Evolutionary conservation across 64 coral and sea anemone genomes (phyloP), one percentile per base, ranked within the genome.

Genomic region (Montipora efflorescens): DNA sequence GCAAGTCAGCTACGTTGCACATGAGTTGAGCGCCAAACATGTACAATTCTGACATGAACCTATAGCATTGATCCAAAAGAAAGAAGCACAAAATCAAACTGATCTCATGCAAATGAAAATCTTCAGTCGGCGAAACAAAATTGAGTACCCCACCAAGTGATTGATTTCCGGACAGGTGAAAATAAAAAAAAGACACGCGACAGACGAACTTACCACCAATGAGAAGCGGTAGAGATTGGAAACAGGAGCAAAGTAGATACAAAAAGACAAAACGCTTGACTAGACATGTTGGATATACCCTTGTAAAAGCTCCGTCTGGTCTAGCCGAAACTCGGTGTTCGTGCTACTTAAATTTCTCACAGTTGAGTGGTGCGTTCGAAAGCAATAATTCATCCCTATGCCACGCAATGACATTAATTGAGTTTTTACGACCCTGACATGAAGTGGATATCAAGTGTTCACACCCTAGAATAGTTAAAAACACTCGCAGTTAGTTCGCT

Each of bases 41-140:
- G 53, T 81, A 94, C 49, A 99, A 83, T 81, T 99, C 75, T 0
- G 98, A 99, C 92, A 99, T 99, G 21, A 90, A 99, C 98, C 98
- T 99, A 25, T 28, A 44, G 3, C 9, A 12, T 64, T 64, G 9
- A 64, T 64, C 14, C 61, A 64, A 64, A 77, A 47, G 78, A 58
- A 84, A 84, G 3, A 58, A 2, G 55, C 48, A 80, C 78, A 78
- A 14, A 90, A 22, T 1, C 48, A 58, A 80, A 43, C 28, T 28
- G 28, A 28, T 62, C 44, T 28, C 19, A 73, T 23, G 22, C n/a
- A 28, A 73, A 25, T 28, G 28, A 28, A 28, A 28, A 28, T 28
- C 28, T 28, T 28, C 28, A 67, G 4, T 72, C 2, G 23, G 8
- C 23, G 12, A 1, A 46, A 73, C 69, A 23, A 23, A 23, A 73